Evolutionary conservation across 2,113 vertebrate genomes (phyloP), one percentile per base, ranked within the genome.

Genomic region (Gymnogyps californianus): DNA sequence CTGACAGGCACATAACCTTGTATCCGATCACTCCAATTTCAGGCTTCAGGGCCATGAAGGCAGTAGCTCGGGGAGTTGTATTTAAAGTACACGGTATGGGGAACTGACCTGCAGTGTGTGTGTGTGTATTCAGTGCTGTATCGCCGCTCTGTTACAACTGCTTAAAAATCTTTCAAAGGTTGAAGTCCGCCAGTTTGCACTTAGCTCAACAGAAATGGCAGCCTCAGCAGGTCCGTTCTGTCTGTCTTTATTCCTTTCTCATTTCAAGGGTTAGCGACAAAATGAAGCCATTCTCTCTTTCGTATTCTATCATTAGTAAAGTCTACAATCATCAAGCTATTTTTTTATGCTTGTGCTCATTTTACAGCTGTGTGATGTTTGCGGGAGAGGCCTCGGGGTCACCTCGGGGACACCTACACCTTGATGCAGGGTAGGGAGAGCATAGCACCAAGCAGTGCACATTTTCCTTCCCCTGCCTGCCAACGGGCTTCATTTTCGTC

Each of bases 1-100:
- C 82, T 91, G 97, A 89, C 90, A 95, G 84, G 77, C 69, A 82
- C 79, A 93, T 75, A 94, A 96, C 90, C 95, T 97, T 80, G 28
- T 74, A 93, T 83, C 78, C 6, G 1, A 55, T 62, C 76, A 11
- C 75, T 97, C 85, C 93, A 72, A 94, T 97, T 97, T 97, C 94
- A 97, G 86, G 82, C 90, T 94, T 91, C 94, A 94, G 94, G 86
- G 92, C 75, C 86, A 58, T 38, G 83, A 77, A 90, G 1, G 11
- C 83, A 71, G 55, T 49, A 38, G 36, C 95, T 29, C 18, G 7
- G 92, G 86, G 83, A 76, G 49, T 44, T 96, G 83, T 90, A 87
- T 91, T 87, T 96, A 61, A 96, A 85, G 93, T 86, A 84, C 61
- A 74, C 1, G 8, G 6, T 66, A 84, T 4, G 49, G 67, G 76